Evolutionary conservation across 2,888 invertebrate species (phyloP).

Genomic region (Drosophila recens): DNA sequence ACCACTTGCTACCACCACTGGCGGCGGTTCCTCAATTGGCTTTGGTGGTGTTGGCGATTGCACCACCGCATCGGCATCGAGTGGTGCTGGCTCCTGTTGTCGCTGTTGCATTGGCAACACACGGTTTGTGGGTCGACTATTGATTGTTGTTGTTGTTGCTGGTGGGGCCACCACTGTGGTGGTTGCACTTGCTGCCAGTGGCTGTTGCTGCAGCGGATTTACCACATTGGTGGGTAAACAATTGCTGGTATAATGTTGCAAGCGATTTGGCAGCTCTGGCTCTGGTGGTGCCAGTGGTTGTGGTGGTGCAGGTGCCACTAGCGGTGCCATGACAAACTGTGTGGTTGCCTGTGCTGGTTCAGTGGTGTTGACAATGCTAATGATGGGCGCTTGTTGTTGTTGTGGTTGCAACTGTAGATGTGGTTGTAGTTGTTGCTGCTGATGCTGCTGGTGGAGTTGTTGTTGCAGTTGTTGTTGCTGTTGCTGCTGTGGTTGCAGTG

Average conservation of each 20-base stretch:
- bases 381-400: slow-evolving; percentile 57
- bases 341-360: slow-evolving; percentile 28
- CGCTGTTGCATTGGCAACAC: slow-evolving; percentile 92
- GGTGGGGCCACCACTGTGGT: slow-evolving; percentile 46
- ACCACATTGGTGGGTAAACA: slow-evolving; percentile 90
- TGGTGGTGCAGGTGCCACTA: slow-evolving; percentile 18
- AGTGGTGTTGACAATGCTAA: slow-evolving; percentile 50
- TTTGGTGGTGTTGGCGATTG: slow-evolving; percentile 71
- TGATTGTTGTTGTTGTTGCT: slow-evolving; percentile 75
- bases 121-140: slow-evolving; percentile 90
- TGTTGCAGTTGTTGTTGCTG: slow-evolving; percentile 13
- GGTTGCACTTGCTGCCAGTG: slow-evolving; percentile 72
- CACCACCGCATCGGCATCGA: slow-evolving; percentile 53
- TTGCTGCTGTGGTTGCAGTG: slow-evolving; percentile 39
- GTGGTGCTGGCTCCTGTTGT: slow-evolving; percentile 85
- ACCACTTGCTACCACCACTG: slow-evolving; percentile 40
- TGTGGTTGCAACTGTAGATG: slow-evolving; percentile 38
- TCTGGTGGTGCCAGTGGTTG: slow-evolving; percentile 32
- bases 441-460: not conserved
- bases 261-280: slow-evolving; percentile 55
- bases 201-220: slow-evolving; percentile 88
- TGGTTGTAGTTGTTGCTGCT: slow-evolving; percentile 16
- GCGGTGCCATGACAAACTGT: slow-evolving; percentile 55
- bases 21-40: slow-evolving; percentile 59
- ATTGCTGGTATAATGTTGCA: slow-evolving; percentile 65